Conservation (phyloP, 2,113 vertebrate species). For the Polypterus bichir region DNA sequence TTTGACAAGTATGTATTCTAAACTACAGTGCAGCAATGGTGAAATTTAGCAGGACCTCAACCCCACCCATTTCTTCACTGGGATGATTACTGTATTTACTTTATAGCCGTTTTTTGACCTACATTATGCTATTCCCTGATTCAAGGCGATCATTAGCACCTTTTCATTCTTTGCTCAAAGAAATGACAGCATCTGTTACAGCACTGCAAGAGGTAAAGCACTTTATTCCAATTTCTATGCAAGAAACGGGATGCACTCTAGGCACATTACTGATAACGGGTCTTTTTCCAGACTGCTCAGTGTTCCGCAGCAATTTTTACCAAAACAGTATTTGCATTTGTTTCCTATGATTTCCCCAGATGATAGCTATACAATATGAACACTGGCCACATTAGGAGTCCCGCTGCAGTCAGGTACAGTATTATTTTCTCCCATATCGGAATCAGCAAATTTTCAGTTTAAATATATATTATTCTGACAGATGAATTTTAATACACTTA, state of each 20-base stretch:
- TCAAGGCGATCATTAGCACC: neutral
- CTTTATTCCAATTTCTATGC: neutral
- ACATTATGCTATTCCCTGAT: too few relatives aligned
- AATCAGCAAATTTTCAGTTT: neutral
- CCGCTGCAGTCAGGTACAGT: neutral
- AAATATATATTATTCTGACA: neutral
- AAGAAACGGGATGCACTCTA: neutral
- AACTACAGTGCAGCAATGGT: too few relatives aligned
- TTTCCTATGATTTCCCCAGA: constrained; percentile 4
- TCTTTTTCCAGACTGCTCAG: neutral
- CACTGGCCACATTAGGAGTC: neutral
- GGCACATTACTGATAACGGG: neutral
- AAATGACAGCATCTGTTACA: neutral
- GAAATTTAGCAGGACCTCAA: too few relatives aligned
- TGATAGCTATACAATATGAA: neutral
- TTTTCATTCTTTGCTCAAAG: neutral
- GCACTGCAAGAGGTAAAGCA: neutral
- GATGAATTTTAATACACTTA: neutral
- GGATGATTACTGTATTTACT: too few relatives aligned
- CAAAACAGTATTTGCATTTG: neutral
- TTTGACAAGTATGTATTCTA: too few relatives aligned
- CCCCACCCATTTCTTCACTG: too few relatives aligned
- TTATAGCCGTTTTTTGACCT: too few relatives aligned
- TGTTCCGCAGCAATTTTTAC: constrained; percentile 2
- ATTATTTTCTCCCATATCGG: neutral